Base-by-base conservation (phyloP, 2,113 vertebrate genomes). In the Ptychochromis oligacanthus region DNA sequence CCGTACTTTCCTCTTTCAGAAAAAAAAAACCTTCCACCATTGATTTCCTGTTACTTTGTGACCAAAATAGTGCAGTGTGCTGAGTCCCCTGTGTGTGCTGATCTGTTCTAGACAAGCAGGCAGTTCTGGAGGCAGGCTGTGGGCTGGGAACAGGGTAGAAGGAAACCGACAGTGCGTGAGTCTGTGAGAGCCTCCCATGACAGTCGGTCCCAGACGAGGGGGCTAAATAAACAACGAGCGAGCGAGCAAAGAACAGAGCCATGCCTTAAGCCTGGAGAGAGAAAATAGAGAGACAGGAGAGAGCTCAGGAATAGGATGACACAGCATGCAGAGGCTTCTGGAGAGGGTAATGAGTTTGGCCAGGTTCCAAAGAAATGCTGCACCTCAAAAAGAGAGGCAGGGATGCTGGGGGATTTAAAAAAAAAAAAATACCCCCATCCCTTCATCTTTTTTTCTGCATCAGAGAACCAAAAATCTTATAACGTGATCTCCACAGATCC, bases 21-120 rank as follows among this genome's bases (percentile, higher is more conserved):
- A 60, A 79, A 58, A 8, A 34, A 65, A 79, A 81, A 79, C 24
- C 83, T 67, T 40, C n/a, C 70, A 74, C 57, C 83, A 91, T 94
- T 90, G 91, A 94, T 93, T 94, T 93, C 78, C 88, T 89, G 79
- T 92, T 91, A 85, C 88, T 89, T 86, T 90, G 91, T 58, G 85
- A 92, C 91, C 83, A 87, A 90, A 93, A 94, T 93, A 93, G 91
- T 75, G 43, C 79, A 54, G 82, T 75, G 74, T 49, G 49, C 81
- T 1, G 13, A 65, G 79, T 91, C 87, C 85, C 87, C 43, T 72
- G 89, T 82, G 91, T 79, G 82, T 60, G 61, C 70, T 70, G 83
- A 82, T 83, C 82, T 86, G 85, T 85, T 82, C 67, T 20, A 88
- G 92, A 82, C 92, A 79, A 89, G 86, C 82, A 82, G 77, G 55